Base-by-base conservation (phyloP, 2,888 invertebrate genomes). In the Ferrisia virgata region DNA sequence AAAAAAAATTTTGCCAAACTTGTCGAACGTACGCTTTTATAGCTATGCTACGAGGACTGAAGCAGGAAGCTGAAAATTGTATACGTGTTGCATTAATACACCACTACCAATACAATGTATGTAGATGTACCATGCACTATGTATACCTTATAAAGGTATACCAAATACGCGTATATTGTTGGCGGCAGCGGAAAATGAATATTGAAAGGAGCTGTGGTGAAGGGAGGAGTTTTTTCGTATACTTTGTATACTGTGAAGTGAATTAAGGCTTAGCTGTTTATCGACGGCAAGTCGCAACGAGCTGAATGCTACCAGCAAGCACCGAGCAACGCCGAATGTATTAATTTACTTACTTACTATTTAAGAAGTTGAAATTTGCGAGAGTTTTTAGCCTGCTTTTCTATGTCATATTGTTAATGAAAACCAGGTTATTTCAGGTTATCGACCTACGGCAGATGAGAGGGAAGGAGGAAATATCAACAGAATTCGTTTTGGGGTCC, bases 1-100 rank as follows among this genome's bases (percentile, higher is more conserved):
- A 72, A 8, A 72, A 28, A 64, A 72, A 72, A 72, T n/a, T 72
- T 18, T 33, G 72, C 31, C 72, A 72, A 72, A 72, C 72, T 72
- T 72, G 72, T 72, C 72, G 72, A 72, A 72, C 72, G 72, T 72
- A 33, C 72, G 31, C 33, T 72, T n/a, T 8, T n/a, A n/a, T n/a
- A n/a, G n/a, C 18, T 47, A n/a, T 13, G 64, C 13, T 64, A 28
- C 64, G 64, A n/a, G n/a, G 15, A 28, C 47, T 64, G 58, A 64
- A 64, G 28, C 72, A 72, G 72, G 72, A 72, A 72, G 33, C 72
- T 31, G 31, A 36, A 72, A 72, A 72, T 72, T 72, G 31, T 72
- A 72, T 64, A 64, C 58, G 58, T 28, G 58, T 64, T 25, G 58
- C 25, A 64, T 64, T 64, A 64, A 64, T 64, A 64, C 58, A 43